Conservation (phyloP, 2,113 vertebrate species). For the Pygoscelis antarcticus region DNA sequence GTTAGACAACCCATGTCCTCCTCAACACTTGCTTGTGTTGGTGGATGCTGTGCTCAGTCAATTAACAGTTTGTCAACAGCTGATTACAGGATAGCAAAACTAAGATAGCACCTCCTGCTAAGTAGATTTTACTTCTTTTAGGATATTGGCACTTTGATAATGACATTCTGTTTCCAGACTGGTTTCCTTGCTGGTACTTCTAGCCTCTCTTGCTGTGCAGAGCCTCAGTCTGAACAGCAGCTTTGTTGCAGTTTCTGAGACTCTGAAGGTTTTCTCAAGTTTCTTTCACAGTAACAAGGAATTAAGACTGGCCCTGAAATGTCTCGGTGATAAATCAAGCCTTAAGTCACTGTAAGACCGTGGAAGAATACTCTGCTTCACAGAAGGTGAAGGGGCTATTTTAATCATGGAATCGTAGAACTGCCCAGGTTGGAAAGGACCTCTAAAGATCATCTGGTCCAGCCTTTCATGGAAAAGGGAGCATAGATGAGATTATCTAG, state of each 20-base stretch:
- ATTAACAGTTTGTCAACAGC: conserved; percentile 49
- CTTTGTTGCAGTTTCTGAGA: not conserved
- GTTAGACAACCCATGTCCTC: not conserved
- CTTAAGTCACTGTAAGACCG: not conserved
- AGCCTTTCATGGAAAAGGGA: not conserved
- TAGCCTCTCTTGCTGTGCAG: not conserved
- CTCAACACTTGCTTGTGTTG: conserved; percentile 15
- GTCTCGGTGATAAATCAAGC: not conserved
- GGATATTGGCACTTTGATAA: not conserved
- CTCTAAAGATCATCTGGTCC: not conserved
- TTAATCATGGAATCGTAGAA: not conserved
- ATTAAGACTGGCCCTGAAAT: not conserved
- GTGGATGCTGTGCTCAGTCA: conserved; percentile 33
- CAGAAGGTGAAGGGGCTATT: not conserved
- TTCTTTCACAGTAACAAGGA: not conserved
- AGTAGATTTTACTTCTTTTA: not conserved
- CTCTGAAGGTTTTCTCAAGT: not conserved
- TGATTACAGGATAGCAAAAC: conserved; percentile 14
- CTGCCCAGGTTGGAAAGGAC: not conserved
- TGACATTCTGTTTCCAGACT: not conserved
- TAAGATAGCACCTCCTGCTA: not conserved
- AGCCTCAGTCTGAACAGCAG: not conserved
- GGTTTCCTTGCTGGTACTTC: not conserved
- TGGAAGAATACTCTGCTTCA: not conserved
- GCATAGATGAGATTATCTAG: not conserved